These are phyloP conservation scores for Trachemys scripta DNA, from an alignment of 2,113 vertebrate genomes.

Conservation along the genomic window DNA sequence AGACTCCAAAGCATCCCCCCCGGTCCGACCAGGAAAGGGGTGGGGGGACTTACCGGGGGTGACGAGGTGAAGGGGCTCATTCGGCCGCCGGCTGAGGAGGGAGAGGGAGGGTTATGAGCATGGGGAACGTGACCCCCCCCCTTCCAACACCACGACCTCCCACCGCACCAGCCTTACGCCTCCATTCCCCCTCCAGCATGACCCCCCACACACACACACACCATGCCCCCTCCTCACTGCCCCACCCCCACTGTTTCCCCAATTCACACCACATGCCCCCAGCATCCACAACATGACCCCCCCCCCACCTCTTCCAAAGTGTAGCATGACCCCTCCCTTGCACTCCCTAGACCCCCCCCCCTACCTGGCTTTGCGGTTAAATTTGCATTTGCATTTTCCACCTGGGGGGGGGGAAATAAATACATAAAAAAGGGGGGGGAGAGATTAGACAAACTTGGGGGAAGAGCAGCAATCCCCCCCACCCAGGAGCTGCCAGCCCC, in stretches of 20 bases:
- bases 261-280: neutral
- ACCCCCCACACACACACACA: neutral
- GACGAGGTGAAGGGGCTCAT: neutral
- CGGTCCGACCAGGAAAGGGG: neutral
- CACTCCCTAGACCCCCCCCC: rapidly evolving
- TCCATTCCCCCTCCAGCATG: neutral
- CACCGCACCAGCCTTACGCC: neutral
- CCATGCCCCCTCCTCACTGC: neutral
- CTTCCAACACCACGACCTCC: neutral
- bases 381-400: slow-evolving; percentile 91
- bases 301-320: neutral
- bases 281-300: neutral
- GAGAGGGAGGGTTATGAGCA: neutral
- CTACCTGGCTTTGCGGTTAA: slow-evolving; percentile 86
- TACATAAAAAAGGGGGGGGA: neutral
- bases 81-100: neutral
- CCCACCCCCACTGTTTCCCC: neutral
- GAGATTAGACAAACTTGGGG: neutral
- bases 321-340: neutral
- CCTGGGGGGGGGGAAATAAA: slow-evolving; percentile 72
- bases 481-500: neutral
- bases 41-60: neutral
- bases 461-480: neutral
- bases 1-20: neutral
- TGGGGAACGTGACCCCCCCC: neutral